Base-by-base conservation (phyloP, 2,797 vertebrate species). In the Aldrovandia affinis region DNA sequence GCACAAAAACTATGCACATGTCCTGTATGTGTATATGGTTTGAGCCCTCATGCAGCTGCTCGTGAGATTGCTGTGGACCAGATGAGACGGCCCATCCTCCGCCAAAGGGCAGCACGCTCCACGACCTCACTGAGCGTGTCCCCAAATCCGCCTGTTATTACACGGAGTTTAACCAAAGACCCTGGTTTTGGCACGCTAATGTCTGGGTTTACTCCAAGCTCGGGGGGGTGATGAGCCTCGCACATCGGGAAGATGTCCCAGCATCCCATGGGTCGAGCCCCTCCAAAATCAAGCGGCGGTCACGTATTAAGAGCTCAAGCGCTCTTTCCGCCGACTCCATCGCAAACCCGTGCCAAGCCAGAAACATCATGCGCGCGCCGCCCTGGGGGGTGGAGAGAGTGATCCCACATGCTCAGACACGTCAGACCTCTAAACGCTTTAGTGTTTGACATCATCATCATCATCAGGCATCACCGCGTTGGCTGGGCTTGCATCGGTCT, bases 221-320 rank as follows among this genome's bases (percentile, higher is more conserved):
- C 25, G 20, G n/a, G 57, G 22, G 57, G 25, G 57, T 22, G 5
- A 3, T n/a, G n/a, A n/a, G n/a, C n/a, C n/a, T n/a, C n/a, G n/a
- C n/a, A n/a, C n/a, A n/a, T n/a, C 28, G 15, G 4, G 2, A 15
- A 0, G 9, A 33, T 12, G 33, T 68, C 63, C 63, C 63, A 68
- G 12, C 30, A 68, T 68, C 15, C 63, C 63, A 30, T 30, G 63
- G 30, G 33, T n/a, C 33, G 1, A 54, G 55, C 39, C 47, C 20
- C 5, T 47, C 10, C 42, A 50, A 14, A 30, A 28, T 42, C 28
- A 57, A 6, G 14, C 52, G 25, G 8, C 30, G 15, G 1, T 28
- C 10, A 61, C 63, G 78, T 55, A 80, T 68, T 78, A 82, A 84
- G 68, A 81, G 57, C 77, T 80, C 42, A n/a, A 7, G 33, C 57